These are phyloP conservation scores for Dinoponera quadriceps DNA, from an alignment of 1,140 invertebrate genomes.

Conservation along the genomic window DNA sequence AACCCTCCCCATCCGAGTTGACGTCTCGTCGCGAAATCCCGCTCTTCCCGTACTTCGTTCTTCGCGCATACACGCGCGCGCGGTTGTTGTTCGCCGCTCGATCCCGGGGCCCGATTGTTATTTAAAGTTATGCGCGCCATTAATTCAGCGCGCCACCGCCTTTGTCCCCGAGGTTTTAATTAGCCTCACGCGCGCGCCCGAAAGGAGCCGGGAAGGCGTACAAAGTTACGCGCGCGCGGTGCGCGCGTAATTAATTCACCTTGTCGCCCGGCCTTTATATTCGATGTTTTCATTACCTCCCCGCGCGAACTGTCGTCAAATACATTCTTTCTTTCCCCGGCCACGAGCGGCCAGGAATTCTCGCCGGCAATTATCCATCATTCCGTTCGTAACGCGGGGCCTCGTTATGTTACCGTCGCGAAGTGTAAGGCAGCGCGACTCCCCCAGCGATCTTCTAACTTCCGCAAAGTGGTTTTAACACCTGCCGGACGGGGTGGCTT, in stretches of 20 bases:
- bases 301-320: not conserved
- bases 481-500: not conserved
- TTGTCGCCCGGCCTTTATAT: conserved; percentile 41
- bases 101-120: conserved; percentile 46
- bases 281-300: conserved; percentile 48
- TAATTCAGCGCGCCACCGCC: conserved; percentile 40
- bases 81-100: conserved; percentile 16
- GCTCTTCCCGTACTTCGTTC: conserved; percentile 12
- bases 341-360: not conserved
- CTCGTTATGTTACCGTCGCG: not conserved
- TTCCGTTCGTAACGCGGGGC: not conserved
- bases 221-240: conserved; percentile 29
- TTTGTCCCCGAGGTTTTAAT: conserved; percentile 58
- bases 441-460: not conserved
- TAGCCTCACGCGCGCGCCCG: conserved; percentile 27
- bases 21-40: not conserved
- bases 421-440: too few species aligned
- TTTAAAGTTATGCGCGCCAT: conserved; percentile 58
- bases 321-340: not conserved
- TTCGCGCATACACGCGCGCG: not conserved
- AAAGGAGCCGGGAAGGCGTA: not conserved
- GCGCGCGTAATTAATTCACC: conserved; percentile 44
- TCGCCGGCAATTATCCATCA: not conserved
- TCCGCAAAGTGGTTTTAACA: not conserved
- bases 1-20: not conserved